phyloP scores from a whole-genome alignment of 2,113 vertebrate species.

The Syngnathoides biaculeatus region DNA sequence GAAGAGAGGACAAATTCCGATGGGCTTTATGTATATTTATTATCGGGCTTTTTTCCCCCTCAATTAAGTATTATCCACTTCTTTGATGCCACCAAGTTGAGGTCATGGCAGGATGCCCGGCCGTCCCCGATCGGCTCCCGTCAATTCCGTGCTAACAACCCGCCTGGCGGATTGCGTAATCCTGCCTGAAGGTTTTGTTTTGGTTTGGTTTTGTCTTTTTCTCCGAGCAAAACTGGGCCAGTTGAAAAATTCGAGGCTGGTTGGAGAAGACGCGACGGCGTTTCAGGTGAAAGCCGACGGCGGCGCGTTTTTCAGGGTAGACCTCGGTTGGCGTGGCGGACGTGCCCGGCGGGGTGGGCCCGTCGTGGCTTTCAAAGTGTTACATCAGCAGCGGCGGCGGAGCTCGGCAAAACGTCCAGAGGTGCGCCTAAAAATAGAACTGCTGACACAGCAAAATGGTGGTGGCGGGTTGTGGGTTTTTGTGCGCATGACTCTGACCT shows the following conservation, averaged over 20 bases:
- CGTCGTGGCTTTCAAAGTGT: slow-evolving; percentile 38
- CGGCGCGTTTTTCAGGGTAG: no score
- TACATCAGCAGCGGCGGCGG: slow-evolving; percentile 46
- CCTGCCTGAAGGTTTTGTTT: slow-evolving; percentile 43
- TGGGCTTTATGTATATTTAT: no score
- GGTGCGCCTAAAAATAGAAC: slow-evolving; percentile 25
- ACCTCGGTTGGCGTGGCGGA: slow-evolving; percentile 17
- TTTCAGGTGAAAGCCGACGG: no score
- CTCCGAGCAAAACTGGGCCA: slow-evolving; percentile 29
- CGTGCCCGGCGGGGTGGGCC: slow-evolving; percentile 31
- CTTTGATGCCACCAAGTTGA: slow-evolving; percentile 1
- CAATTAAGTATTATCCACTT: no score
- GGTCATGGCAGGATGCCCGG: slow-evolving; percentile 26
- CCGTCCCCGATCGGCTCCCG: slow-evolving; percentile 30
- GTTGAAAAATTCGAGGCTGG: slow-evolving; percentile 30
- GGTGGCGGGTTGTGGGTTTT: not conserved
- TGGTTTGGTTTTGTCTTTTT: not conserved
- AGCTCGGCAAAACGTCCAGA: slow-evolving; percentile 24
- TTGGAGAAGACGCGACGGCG: no score
- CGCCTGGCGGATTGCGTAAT: slow-evolving; percentile 59
- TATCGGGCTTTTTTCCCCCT: no score
- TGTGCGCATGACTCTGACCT: not conserved
- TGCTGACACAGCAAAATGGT: slow-evolving; percentile 25
- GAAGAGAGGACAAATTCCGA: not conserved
- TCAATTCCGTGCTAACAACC: slow-evolving; percentile 42